phyloP scores from a whole-genome alignment of 2,113 vertebrate genomes.

The Larimichthys polyactis region DNA sequence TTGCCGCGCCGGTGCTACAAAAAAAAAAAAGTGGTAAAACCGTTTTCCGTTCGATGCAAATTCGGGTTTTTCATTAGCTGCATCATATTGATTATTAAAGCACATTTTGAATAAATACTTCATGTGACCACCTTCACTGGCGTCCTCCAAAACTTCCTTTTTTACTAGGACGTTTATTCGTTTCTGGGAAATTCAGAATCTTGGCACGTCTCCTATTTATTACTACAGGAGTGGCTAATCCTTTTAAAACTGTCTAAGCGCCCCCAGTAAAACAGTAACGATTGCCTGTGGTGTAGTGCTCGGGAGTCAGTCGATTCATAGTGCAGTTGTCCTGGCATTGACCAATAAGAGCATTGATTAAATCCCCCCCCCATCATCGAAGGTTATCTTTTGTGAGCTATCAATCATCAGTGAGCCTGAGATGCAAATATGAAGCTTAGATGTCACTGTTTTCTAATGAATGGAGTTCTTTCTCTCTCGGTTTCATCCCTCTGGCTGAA shows the following conservation, averaged over 20 bases:
- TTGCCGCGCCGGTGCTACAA: not conserved
- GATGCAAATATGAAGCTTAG: not conserved
- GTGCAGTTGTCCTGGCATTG: not conserved
- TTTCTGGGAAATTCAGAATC: conserved; percentile 3
- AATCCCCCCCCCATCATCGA: not conserved
- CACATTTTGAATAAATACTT: not conserved
- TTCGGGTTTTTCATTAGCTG: not conserved
- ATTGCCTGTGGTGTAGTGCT: not conserved
- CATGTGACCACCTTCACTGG: not conserved
- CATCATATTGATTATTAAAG: not conserved
- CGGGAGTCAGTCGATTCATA: not conserved
- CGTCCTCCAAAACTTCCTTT: not conserved
- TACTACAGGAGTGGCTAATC: not conserved
- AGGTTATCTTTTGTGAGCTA: not conserved
- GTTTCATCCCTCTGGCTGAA: conserved; percentile 15
- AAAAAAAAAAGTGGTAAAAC: not conserved
- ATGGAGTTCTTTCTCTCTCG: conserved; percentile 30
- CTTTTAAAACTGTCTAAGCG: not conserved
- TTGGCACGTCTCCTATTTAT: not conserved
- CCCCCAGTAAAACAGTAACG: not conserved
- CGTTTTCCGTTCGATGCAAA: not conserved
- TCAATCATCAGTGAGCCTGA: conserved; percentile 9
- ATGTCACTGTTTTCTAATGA: conserved; percentile 5
- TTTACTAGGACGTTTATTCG: not conserved
- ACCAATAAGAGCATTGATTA: not conserved